phyloP scores from a whole-genome alignment of 37 sponge, comb jelly and placozoan genomes.

The Hexactinellida sp. region DNA sequence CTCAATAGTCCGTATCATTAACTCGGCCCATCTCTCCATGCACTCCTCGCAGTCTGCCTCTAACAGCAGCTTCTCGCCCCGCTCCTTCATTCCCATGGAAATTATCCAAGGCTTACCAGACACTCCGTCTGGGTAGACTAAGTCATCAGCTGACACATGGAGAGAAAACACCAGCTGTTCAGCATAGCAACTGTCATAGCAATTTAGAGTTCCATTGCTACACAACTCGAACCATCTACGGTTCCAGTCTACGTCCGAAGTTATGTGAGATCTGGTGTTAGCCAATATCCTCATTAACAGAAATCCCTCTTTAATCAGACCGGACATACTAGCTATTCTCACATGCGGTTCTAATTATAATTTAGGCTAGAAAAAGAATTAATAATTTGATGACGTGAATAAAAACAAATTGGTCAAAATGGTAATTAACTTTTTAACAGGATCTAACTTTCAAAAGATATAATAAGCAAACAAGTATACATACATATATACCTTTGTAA shows the following conservation, averaged over 20 bases:
- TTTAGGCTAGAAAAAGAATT: no score
- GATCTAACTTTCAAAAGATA: no score
- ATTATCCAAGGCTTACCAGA: background rate
- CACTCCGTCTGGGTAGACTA: background rate
- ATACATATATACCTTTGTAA: no score
- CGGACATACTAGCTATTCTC: no score
- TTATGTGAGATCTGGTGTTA: background rate
- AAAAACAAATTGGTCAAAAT: no score
- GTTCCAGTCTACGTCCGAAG: background rate
- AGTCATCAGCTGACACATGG: background rate
- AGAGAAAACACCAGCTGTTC: background rate
- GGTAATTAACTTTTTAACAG: no score
- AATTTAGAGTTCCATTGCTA: background rate
- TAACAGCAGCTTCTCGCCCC: background rate
- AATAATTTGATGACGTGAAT: no score
- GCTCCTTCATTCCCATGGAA: background rate
- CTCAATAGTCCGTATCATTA: no score
- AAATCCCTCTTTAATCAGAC: background rate
- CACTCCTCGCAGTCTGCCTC: slow-evolving; percentile 7
- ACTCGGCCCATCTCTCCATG: background rate
- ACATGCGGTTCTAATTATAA: no score
- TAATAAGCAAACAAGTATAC: no score
- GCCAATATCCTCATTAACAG: background rate
- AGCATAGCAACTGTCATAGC: background rate
- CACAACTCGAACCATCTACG: slow-evolving; percentile 5